A percentile compares a stretch with the other conserved stretches of the same genome.
Conservation (phyloP, 2,888 invertebrate genomes). For the Zaprionus obscuricornis region DNA sequence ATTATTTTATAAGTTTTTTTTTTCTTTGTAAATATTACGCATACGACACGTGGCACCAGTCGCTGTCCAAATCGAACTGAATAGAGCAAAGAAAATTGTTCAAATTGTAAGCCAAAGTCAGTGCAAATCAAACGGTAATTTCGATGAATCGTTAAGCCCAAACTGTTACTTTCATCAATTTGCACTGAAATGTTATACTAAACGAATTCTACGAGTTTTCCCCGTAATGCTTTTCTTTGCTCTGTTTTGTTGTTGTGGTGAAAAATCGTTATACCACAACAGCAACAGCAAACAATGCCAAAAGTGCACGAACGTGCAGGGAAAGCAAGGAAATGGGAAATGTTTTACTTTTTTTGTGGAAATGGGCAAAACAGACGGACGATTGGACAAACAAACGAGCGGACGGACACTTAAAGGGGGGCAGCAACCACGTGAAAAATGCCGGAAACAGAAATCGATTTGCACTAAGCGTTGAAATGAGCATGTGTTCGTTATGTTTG, state of each 20-base stretch:
- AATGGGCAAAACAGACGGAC: constrained; percentile 17
- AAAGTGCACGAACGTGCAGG: constrained; percentile 66
- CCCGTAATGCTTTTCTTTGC: constrained; percentile 35
- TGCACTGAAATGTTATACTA: constrained; percentile 3
- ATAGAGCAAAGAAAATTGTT: constrained; percentile 29
- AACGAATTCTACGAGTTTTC: constrained; percentile 15
- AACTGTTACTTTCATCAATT: constrained; percentile 54
- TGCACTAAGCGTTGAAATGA: constrained; percentile 58
- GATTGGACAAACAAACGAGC: constrained; percentile 7
- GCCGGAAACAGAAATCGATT: constrained; percentile 83
- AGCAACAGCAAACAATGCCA: constrained; percentile 55
- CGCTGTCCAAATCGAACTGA: constrained; percentile 57
- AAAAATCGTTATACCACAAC: constrained; percentile 73
- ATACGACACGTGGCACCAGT: constrained; percentile 66
- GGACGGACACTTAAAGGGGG: constrained; percentile 24
- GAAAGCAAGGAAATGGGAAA: not conserved
- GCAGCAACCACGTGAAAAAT: constrained; percentile 81
- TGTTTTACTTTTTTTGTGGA: too few species aligned
- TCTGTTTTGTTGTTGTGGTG: constrained; percentile 47
- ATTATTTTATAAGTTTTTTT: too few species aligned
- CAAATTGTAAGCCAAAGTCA: constrained; percentile 51
- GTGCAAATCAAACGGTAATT: constrained; percentile 60
- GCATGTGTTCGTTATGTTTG: constrained; percentile 24
- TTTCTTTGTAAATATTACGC: constrained; percentile 44
- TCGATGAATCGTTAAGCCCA: constrained; percentile 31